Evolutionary conservation across 1,140 invertebrate genomes (phyloP).

Genomic region (Rhagoletis zephyria): DNA sequence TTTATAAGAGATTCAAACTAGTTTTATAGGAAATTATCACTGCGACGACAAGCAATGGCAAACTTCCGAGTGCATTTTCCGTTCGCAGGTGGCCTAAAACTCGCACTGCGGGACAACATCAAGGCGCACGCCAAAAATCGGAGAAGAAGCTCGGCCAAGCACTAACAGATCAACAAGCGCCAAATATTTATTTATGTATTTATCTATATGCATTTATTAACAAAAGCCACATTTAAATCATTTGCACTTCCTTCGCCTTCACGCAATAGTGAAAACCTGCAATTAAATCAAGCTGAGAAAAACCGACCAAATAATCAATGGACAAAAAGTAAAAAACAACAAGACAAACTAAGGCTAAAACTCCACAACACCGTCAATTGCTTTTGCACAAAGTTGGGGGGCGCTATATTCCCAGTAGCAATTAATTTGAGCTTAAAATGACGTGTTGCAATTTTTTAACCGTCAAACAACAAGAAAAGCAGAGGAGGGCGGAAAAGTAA

Average conservation of each 20-base stretch:
- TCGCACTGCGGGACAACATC: no score
- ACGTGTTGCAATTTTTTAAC: conserved; percentile 15
- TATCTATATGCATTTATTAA: no score
- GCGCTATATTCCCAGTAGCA: conserved; percentile 5
- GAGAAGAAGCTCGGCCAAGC: no score
- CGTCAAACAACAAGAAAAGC: neutral
- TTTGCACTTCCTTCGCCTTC: neutral
- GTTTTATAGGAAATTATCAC: no score
- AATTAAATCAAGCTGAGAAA: neutral
- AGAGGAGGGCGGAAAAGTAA: neutral
- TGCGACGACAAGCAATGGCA: no score
- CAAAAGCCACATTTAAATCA: neutral
- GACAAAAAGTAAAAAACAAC: neutral
- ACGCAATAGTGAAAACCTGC: neutral
- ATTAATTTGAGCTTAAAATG: conserved; percentile 31
- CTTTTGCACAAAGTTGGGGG: neutral
- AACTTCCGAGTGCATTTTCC: no score
- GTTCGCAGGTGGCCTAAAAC: no score
- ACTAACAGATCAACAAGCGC: no score
- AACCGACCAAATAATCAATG: neutral
- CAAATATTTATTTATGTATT: no score
- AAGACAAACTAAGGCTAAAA: neutral
- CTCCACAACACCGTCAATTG: neutral
- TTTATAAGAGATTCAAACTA: no score
- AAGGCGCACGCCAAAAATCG: no score